Conservation (phyloP, 2,888 invertebrate genomes). For the Ganaspis brasiliensis region DNA sequence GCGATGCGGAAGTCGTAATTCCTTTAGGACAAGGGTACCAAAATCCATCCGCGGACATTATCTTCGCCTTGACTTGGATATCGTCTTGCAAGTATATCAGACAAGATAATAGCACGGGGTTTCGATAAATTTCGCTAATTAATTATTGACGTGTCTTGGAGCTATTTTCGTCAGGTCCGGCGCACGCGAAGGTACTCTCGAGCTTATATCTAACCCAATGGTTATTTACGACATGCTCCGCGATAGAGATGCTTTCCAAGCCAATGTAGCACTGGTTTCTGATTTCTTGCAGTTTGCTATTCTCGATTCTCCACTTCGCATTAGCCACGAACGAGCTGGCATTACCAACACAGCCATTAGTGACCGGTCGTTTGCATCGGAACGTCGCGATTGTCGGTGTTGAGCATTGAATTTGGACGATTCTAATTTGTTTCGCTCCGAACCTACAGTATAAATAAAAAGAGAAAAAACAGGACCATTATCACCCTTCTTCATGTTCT, state of each 20-base stretch:
- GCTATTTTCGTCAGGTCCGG: constrained; percentile 72
- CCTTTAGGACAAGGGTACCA: constrained; percentile 54
- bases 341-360: constrained; percentile 59
- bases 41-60: constrained; percentile 59
- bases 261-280: constrained; percentile 52
- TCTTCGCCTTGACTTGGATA: constrained; percentile 67
- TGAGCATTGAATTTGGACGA: constrained; percentile 62
- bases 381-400: constrained; percentile 60
- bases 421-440: constrained; percentile 59
- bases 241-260: constrained; percentile 59
- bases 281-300: constrained; percentile 54
- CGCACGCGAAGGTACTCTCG: constrained; percentile 62
- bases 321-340: constrained; percentile 56
- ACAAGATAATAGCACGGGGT: constrained; percentile 71
- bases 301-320: constrained; percentile 54
- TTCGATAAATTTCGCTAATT: constrained; percentile 76
- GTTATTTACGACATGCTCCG: constrained; percentile 67
- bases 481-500: background rate
- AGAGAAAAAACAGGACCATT: constrained; percentile 11
- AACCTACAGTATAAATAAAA: background rate
- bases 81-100: constrained; percentile 69
- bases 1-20: constrained; percentile 69
- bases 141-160: constrained; percentile 75
- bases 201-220: constrained; percentile 64
- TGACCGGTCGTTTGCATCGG: constrained; percentile 62